Evolutionary conservation across 2,888 invertebrate genomes (phyloP).

Genomic region (Bimastos eiseni): DNA sequence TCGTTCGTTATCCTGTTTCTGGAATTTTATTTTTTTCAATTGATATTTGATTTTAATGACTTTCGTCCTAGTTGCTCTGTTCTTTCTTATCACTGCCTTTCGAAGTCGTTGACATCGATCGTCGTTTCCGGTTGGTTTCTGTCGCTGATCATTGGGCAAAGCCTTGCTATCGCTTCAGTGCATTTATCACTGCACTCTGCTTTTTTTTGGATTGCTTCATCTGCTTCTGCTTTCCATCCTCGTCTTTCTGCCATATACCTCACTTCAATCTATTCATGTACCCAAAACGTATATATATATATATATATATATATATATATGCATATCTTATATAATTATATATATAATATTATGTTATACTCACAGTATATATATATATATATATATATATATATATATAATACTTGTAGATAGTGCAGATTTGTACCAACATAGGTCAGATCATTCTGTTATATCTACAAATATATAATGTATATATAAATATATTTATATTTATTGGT

Average conservation of each 20-base stretch:
- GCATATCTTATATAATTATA: no score
- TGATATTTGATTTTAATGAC: background rate
- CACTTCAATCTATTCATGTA: background rate
- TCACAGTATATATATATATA: no score
- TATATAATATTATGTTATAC: no score
- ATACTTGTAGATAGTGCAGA: no score
- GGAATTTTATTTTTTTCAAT: background rate
- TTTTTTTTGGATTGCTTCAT: background rate
- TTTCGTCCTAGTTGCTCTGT: background rate
- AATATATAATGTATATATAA: no score
- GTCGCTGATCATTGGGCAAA: background rate
- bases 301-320: background rate
- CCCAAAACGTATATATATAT: background rate
- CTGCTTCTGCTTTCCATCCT: background rate
- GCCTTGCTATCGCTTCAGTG: background rate
- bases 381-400: no score
- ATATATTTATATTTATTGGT: background rate
- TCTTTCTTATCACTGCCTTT: no score
- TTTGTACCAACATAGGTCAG: no score
- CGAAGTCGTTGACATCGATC: background rate
- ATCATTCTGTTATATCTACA: no score
- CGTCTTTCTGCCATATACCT: background rate
- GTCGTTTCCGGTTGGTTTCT: background rate
- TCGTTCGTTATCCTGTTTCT: background rate
- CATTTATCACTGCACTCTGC: background rate